Evolutionary conservation across 1,140 invertebrate species (phyloP), one percentile per base, ranked within the genome.

Genomic region (Eriosoma lanigerum): DNA sequence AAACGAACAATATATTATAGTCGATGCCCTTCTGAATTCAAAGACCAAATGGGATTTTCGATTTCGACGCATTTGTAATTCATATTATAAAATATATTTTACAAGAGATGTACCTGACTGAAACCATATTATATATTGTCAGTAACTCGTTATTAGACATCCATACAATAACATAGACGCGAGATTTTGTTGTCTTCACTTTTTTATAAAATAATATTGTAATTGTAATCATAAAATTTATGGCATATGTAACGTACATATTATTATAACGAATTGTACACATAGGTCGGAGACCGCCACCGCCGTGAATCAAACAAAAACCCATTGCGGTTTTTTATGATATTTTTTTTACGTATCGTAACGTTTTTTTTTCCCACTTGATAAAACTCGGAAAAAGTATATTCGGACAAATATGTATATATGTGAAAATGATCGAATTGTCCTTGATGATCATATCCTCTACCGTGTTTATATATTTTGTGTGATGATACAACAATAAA

Each of bases 401-500:
- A 21, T 66, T 6, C 44, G 38, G n/a, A 38, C 32, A 64, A 44
- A 10, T 10, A 10, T n/a, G 56, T 26, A 13, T 24, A 26, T 58
- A 29, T 15, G 24, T 26, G 29, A 38, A 38, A 24, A 44, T 46
- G 32, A 48, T 68, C 48, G 44, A 68, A 68, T n/a, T 44, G 66
- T 19, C 66, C 66, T 68, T 68, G 66, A 17, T 68, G 13, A 38
- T 38, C 8, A 38, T 8, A 38, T 19, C 21, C 21, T 12, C 5
- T 19, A 48, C 21, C 21, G 29, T 38, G 62, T 24, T 17, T 32
- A 62, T 15, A 38, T n/a, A 64, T n/a, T n/a, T n/a, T n/a, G n/a
- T n/a, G n/a, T n/a, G n/a, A n/a, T n/a, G n/a, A n/a, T 17, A 48
- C 66, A 68, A 68, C 46, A 48, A 48, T 68, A 48, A 68, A 24